These are phyloP conservation scores for Montipora capitata DNA, from an alignment of 92 coral and sea anemone species.

Conservation along the genomic window DNA sequence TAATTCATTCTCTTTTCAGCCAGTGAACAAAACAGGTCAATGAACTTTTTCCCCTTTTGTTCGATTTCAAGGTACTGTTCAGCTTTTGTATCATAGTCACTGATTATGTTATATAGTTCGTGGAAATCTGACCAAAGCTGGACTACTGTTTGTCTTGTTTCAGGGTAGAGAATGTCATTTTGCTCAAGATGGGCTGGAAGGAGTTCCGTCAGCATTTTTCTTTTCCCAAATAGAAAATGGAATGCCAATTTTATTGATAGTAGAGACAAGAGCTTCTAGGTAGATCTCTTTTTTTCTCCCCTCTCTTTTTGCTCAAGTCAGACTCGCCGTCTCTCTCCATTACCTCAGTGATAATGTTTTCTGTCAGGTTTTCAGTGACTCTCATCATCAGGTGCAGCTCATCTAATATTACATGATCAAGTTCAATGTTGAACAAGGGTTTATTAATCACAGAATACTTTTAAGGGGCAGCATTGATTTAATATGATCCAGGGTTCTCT, in stretches of 20 bases:
- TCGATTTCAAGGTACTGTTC: constrained; percentile 20
- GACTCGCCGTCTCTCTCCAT: constrained; percentile 36
- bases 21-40: constrained; percentile 56
- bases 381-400: constrained; percentile 59
- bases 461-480: constrained; percentile 12
- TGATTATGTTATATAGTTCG: constrained; percentile 51
- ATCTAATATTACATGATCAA: constrained; percentile 76
- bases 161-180: too few relatives aligned
- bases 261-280: constrained; percentile 10
- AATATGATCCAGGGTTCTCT: constrained; percentile 29
- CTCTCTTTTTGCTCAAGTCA: constrained; percentile 38
- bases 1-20: constrained; percentile 11
- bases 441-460: constrained; percentile 11
- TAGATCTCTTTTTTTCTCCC: constrained; percentile 48
- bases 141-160: too few relatives aligned
- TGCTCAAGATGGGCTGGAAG: background rate
- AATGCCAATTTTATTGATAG: constrained; percentile 55
- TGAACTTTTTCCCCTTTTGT: constrained; percentile 32
- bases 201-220: constrained; percentile 62
- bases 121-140: constrained; percentile 16
- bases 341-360: constrained; percentile 58
- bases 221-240: constrained; percentile 74
- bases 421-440: constrained; percentile 68
- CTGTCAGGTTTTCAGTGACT: constrained; percentile 6
- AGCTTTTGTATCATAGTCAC: constrained; percentile 9